A percentile compares a stretch with the other conserved stretches of the same genome.
Conservation (phyloP, 2,113 vertebrate genomes). For the Phoenicopterus ruber region DNA sequence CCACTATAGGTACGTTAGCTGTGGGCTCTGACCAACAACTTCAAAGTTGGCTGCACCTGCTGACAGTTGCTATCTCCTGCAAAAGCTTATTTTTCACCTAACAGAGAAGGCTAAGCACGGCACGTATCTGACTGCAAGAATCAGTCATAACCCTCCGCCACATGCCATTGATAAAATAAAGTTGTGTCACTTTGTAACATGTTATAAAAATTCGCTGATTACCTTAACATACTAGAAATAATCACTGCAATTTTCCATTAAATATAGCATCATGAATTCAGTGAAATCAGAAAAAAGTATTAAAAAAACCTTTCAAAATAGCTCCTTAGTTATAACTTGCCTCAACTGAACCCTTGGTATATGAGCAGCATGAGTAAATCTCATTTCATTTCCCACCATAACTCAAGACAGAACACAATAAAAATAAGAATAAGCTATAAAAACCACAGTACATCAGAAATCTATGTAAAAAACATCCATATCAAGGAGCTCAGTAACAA, state of each 20-base stretch:
- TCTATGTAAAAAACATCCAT: conserved; percentile 31
- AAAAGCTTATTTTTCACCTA: not conserved
- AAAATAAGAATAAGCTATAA: conserved; percentile 37
- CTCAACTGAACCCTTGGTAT: not conserved
- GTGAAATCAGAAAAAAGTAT: not conserved
- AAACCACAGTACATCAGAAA: conserved; percentile 46
- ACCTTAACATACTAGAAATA: not conserved
- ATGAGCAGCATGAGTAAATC: not conserved
- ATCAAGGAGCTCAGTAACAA: conserved; percentile 51
- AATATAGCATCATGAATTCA: not conserved
- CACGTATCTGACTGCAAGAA: rapidly evolving
- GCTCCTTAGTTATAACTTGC: not conserved
- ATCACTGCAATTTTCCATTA: conserved; percentile 4
- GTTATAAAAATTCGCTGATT: not conserved
- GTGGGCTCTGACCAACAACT: not conserved
- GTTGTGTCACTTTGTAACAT: not conserved
- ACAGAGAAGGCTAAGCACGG: not conserved
- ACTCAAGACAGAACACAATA: not conserved
- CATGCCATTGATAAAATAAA: not conserved
- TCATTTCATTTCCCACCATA: not conserved
- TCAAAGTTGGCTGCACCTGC: not conserved
- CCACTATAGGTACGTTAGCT: not conserved
- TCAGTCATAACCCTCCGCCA: not conserved
- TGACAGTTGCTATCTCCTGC: not conserved
- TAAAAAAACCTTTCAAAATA: not conserved